Conservation (phyloP, 2,888 invertebrate species). For the Mellilla xanthometata region DNA sequence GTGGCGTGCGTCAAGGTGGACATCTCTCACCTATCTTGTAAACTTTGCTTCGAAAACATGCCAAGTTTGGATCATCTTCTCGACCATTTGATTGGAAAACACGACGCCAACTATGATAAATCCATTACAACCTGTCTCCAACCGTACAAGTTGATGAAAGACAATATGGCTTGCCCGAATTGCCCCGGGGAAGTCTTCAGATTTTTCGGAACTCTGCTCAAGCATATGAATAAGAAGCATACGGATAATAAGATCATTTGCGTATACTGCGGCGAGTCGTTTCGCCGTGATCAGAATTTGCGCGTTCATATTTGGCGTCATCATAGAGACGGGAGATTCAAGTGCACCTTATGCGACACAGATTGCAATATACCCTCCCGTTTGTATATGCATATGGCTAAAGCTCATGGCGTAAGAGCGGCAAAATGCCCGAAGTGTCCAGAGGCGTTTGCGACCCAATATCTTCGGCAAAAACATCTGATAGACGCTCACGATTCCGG, state of each 20-base stretch:
- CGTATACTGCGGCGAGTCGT: conserved; percentile 71
- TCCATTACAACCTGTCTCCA: conserved; percentile 69
- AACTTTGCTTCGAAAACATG: conserved; percentile 66
- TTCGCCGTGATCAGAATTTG: conserved; percentile 69
- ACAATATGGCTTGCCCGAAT: conserved; percentile 68
- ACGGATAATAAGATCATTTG: conserved; percentile 74
- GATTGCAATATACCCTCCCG: conserved; percentile 73
- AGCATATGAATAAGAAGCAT: conserved; percentile 72
- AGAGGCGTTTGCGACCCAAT: conserved; percentile 75
- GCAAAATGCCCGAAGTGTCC: conserved; percentile 72
- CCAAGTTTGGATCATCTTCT: conserved; percentile 57
- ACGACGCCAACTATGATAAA: conserved; percentile 67
- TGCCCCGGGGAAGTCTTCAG: conserved; percentile 65
- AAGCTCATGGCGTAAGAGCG: conserved; percentile 67
- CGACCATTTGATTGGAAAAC: conserved; percentile 67
- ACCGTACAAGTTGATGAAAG: conserved; percentile 65
- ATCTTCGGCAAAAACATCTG: conserved; percentile 77
- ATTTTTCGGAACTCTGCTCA: conserved; percentile 70
- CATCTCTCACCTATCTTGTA: conserved; percentile 64
- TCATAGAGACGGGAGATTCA: conserved; percentile 68
- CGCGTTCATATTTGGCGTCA: conserved; percentile 73
- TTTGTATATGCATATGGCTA: conserved; percentile 76
- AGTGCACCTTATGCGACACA: conserved; percentile 63
- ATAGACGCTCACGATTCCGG: conserved; percentile 76
- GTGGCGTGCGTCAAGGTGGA: conserved; percentile 75